These are phyloP conservation scores for Tonatia bakeri DNA, from an alignment of 2,113 vertebrate species.

Conservation along the genomic window DNA sequence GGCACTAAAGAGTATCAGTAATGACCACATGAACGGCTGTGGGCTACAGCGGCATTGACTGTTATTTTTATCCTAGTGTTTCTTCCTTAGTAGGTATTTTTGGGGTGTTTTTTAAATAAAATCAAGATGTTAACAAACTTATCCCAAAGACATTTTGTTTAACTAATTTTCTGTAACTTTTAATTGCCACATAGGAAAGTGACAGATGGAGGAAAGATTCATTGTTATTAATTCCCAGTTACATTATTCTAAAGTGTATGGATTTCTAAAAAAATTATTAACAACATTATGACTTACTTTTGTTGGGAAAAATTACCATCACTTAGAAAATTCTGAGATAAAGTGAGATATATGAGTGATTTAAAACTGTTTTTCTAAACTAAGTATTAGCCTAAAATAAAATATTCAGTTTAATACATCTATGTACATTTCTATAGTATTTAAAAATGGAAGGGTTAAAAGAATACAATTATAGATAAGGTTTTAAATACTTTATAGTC, in stretches of 20 bases:
- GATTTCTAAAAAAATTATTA: neutral
- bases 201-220: neutral
- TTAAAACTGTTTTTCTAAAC: neutral
- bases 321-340: neutral
- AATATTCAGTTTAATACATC: neutral
- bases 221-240: neutral
- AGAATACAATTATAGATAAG: neutral
- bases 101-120: neutral
- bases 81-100: neutral
- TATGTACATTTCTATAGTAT: neutral
- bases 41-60: neutral
- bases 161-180: neutral
- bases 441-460: neutral
- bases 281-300: neutral
- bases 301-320: neutral
- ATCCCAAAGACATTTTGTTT: neutral
- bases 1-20: neutral
- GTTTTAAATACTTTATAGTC: neutral
- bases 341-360: neutral
- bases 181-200: neutral
- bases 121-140: neutral
- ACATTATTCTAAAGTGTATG: neutral
- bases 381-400: neutral
- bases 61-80: neutral
- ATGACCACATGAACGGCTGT: neutral